Percentiles rank a stretch among this genome's conserved stretches.
Conservation (phyloP, 53 echinoderm and acorn worm genomes). For the Pentamera pediparva region DNA sequence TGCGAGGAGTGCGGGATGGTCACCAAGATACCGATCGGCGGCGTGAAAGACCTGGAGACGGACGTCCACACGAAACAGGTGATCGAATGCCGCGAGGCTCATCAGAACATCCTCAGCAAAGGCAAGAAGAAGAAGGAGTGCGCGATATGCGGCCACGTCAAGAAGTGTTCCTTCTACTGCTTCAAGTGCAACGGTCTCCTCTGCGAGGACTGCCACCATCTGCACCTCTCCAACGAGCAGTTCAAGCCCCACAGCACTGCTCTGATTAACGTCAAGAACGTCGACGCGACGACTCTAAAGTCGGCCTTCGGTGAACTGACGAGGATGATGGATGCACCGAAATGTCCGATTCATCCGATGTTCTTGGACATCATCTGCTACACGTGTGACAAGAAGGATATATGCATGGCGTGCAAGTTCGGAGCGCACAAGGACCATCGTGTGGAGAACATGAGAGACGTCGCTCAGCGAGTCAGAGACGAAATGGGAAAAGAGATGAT, state of each 20-base stretch:
- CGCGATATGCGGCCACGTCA: neutral
- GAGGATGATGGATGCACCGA: constrained; percentile 24
- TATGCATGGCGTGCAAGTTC: constrained; percentile 21
- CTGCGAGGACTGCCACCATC: constrained; percentile 13
- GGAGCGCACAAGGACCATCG: constrained; percentile 7
- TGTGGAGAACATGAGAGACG: constrained; percentile 8
- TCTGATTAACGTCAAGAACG: constrained; percentile 20
- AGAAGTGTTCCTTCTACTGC: constrained; percentile 6
- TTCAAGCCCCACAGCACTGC: constrained; percentile 9
- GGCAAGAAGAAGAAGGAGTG: neutral
- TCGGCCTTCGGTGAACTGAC: neutral
- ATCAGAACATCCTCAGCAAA: neutral
- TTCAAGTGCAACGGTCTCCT: constrained; percentile 15
- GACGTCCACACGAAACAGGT: constrained; percentile 21
- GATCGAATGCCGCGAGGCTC: constrained; percentile 4
- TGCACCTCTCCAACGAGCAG: neutral
- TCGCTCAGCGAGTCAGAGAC: neutral
- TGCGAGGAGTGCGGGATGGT: neutral
- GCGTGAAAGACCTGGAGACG: constrained; percentile 6
- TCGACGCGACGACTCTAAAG: constrained; percentile 12
- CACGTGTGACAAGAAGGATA: constrained; percentile 1
- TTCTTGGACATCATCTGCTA: constrained; percentile 1
- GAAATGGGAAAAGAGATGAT: neutral
- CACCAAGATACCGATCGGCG: neutral
- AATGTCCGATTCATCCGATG: neutral